Evolutionary conservation across 53 echinoderm and acorn worm genomes (phyloP).

Genomic region (Henricia sp.): DNA sequence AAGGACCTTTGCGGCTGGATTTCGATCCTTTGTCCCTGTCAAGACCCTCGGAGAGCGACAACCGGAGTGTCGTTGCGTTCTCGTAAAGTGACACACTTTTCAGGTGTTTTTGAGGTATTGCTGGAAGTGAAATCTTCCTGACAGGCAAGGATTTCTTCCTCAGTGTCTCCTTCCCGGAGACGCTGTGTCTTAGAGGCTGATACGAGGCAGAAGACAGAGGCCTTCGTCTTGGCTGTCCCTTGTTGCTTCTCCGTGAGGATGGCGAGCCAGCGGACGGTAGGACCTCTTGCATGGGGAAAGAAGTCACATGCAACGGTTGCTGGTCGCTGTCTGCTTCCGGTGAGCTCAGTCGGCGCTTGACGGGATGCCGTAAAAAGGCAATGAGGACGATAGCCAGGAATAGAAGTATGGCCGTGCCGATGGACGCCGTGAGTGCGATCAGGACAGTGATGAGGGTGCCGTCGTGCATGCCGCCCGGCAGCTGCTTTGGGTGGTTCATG

Average conservation of each 20-base stretch:
- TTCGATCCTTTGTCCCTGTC: constrained; percentile 5
- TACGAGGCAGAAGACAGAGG: constrained; percentile 47
- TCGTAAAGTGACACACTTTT: constrained; percentile 58
- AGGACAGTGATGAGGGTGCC: constrained; percentile 34
- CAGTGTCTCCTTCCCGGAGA: not conserved
- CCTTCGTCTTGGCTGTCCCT: not conserved
- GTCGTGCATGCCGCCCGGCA: constrained; percentile 4
- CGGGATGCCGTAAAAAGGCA: constrained; percentile 22
- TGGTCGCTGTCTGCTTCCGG: not conserved
- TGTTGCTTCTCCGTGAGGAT: not conserved
- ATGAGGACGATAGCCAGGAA: constrained; percentile 34
- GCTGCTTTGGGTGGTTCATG: not conserved
- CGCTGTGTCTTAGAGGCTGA: constrained; percentile 35
- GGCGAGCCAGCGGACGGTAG: not conserved
- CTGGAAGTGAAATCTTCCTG: constrained; percentile 34
- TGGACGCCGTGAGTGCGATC: constrained; percentile 41
- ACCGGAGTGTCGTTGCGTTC: constrained; percentile 36
- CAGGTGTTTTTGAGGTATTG: not conserved
- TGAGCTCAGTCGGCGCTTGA: not conserved
- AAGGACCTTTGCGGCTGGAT: constrained; percentile 19
- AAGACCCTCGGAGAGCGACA: constrained; percentile 49
- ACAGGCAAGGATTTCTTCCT: not conserved
- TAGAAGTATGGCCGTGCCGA: constrained; percentile 49
- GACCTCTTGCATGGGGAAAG: constrained; percentile 27
- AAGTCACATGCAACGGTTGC: constrained; percentile 27